Percentiles rank a stretch among this genome's conserved stretches.
Conservation (phyloP, 2,888 invertebrate genomes). For the Carabus problematicus region DNA sequence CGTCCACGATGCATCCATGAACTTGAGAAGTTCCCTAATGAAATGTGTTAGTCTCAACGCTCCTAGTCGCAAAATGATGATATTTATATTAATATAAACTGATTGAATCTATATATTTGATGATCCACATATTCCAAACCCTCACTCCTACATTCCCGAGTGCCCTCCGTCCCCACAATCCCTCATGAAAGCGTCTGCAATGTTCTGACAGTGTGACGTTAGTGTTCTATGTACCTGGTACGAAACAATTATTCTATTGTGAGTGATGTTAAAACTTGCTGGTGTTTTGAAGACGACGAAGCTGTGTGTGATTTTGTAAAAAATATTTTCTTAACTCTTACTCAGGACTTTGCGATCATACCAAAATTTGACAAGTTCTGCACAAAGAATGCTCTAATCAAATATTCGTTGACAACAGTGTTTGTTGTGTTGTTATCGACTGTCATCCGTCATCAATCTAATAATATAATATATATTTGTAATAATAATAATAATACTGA, state of each 20-base stretch:
- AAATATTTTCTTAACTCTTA: conserved; percentile 39
- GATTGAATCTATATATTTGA: too few relatives aligned
- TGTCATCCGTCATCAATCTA: too few relatives aligned
- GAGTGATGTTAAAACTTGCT: conserved; percentile 37
- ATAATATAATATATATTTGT: too few relatives aligned
- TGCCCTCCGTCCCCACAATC: conserved; percentile 2
- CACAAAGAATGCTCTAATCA: too few relatives aligned
- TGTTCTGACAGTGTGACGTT: conserved; percentile 38
- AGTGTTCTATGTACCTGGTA: conserved; percentile 40
- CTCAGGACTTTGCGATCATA: conserved; percentile 42
- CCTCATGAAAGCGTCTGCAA: conserved; percentile 26
- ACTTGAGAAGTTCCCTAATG: conserved; percentile 22
- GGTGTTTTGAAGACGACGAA: not conserved
- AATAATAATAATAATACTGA: too few relatives aligned
- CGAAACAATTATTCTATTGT: conserved; percentile 24
- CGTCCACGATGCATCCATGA: conserved; percentile 78
- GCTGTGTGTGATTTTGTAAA: conserved; percentile 41
- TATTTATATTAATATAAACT: conserved; percentile 29
- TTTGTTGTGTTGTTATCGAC: too few relatives aligned
- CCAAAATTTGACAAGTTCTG: conserved; percentile 34
- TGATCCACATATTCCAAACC: conserved; percentile 24
- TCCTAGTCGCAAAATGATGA: conserved; percentile 40
- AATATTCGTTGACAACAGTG: too few relatives aligned
- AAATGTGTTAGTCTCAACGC: conserved; percentile 9
- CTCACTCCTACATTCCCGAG: conserved; percentile 10